Evolutionary conservation across 2,797 vertebrate species (phyloP).

Genomic region (Australoheros facetus): DNA sequence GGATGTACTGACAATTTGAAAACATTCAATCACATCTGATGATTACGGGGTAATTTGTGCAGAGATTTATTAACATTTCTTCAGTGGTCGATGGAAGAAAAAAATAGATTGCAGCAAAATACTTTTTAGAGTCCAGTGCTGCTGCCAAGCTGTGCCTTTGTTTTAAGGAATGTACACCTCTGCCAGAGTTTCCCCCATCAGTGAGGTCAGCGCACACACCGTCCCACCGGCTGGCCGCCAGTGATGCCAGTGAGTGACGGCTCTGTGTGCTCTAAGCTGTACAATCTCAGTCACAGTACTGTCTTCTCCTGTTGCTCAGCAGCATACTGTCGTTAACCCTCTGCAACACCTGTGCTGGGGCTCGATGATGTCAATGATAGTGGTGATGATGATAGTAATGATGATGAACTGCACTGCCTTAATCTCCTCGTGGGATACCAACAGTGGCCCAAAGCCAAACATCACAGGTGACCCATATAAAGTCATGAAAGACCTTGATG

Average conservation of each 20-base stretch:
- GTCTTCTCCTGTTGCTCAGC: slow-evolving; percentile 41
- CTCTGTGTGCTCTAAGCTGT: slow-evolving; percentile 54
- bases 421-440: slow-evolving; percentile 46
- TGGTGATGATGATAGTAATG: slow-evolving; percentile 33
- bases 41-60: slow-evolving; percentile 40
- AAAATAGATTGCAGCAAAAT: slow-evolving; percentile 70
- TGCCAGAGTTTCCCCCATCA: slow-evolving; percentile 46
- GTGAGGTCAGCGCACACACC: slow-evolving; percentile 38
- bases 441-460: neutral
- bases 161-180: slow-evolving; percentile 71
- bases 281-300: slow-evolving; percentile 48
- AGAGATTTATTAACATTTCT: slow-evolving; percentile 34
- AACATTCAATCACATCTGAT: slow-evolving; percentile 38
- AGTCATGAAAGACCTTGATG: slow-evolving; percentile 25
- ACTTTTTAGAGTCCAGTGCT: slow-evolving; percentile 72
- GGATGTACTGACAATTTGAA: slow-evolving; percentile 47
- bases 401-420: slow-evolving; percentile 63
- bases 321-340: slow-evolving; percentile 16
- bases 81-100: slow-evolving; percentile 31
- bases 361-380: slow-evolving; percentile 28
- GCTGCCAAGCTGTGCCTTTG: slow-evolving; percentile 85
- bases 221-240: neutral
- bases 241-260: neutral
- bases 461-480: neutral
- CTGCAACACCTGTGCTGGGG: neutral